Evolutionary conservation across 2,888 invertebrate genomes (phyloP), one percentile per base, ranked within the genome.

Genomic region (Cepaea hortensis): DNA sequence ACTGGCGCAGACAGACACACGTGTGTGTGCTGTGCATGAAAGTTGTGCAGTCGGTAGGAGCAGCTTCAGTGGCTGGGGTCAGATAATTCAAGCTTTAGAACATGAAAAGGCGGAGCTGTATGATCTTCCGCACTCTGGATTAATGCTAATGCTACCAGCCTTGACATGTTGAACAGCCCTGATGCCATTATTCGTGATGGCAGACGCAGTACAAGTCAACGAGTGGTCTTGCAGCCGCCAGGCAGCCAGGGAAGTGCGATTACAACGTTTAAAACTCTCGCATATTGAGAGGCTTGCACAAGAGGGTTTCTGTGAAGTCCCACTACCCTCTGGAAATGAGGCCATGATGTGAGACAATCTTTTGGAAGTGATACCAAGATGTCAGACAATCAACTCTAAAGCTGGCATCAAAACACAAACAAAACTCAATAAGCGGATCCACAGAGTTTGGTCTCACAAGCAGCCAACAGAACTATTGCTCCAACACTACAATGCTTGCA

Each of bases 11-110:
- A 35, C 35, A 35, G 35, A 75, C 48, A 75, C 46, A 75, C 46
- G 48, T 48, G 9, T 75, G 48, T 75, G 46, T 48, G n/a, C 46
- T 48, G 75, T 75, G 75, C 48, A 48, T 75, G 48, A 15, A 75
- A 75, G 75, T 75, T 75, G 15, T 75, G 75, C 46, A 75, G 75
- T 75, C n/a, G 75, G 48, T 75, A 75, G 75, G 75, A 75, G 75
- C 75, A 75, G 13, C 13, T 23, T 73, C 15, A 3, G 75, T 75
- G 5, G 48, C 3, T 75, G 75, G 46, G 75, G 2, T 75, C 75
- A 75, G 46, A 48, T 11, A 75, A 4, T 75, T 11, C 15, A 46
- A 48, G 48, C 46, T 48, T 75, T 18, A 48, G 75, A 5, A 75
- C 46, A 48, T 48, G 6, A 48, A 75, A 18, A 75, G 3, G 48